Percentiles rank a stretch among this genome's conserved stretches.
Conservation (phyloP, 2,113 vertebrate genomes). For the Hypocryptadius cinnamomeus region DNA sequence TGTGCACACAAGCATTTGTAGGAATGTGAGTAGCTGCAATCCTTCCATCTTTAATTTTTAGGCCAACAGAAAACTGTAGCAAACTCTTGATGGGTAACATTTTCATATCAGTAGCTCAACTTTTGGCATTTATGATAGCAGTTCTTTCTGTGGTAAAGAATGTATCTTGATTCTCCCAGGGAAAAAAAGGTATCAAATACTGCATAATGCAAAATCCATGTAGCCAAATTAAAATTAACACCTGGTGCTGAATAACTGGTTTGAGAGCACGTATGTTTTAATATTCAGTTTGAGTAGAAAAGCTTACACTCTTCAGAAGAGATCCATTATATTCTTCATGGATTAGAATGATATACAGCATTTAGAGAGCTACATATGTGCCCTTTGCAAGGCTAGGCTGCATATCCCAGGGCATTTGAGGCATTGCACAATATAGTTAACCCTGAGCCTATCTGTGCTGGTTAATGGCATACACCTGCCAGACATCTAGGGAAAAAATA, state of each 20-base stretch:
- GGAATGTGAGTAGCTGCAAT: background rate
- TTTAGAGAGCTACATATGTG: slow-evolving; percentile 37
- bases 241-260: background rate
- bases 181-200: background rate
- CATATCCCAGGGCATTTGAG: slow-evolving; percentile 44
- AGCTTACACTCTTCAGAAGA: slow-evolving; percentile 19
- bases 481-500: slow-evolving; percentile 41
- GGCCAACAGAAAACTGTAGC: background rate
- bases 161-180: background rate
- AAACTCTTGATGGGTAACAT: background rate
- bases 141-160: background rate
- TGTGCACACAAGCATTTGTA: background rate
- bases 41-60: background rate
- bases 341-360: slow-evolving; percentile 54
- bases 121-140: background rate
- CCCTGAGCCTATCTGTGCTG: slow-evolving; percentile 26
- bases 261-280: slow-evolving; percentile 25
- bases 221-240: slow-evolving; percentile 30
- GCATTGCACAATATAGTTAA: slow-evolving; percentile 28
- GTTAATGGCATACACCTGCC: slow-evolving; percentile 57
- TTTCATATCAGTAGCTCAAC: background rate
- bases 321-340: slow-evolving; percentile 23
- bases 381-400: slow-evolving; percentile 15
- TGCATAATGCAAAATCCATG: background rate
- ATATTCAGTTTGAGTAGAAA: slow-evolving; percentile 12